phyloP scores from a whole-genome alignment of 2,797 vertebrate species.

The Chiroxiphia lanceolata region DNA sequence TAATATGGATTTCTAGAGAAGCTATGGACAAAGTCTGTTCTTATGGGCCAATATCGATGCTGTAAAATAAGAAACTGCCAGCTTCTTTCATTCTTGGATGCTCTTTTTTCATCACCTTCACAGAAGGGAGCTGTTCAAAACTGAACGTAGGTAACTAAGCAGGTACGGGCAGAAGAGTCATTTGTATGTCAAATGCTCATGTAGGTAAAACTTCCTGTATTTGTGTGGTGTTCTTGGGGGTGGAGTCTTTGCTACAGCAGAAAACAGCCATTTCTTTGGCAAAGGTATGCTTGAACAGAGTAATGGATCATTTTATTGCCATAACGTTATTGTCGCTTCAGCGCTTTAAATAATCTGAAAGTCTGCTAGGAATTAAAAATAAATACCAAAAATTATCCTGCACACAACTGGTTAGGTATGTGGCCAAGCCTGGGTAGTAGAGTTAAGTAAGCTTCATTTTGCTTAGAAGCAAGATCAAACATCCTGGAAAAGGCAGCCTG shows the following conservation, averaged over 20 bases:
- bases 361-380: background rate
- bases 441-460: background rate
- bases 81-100: background rate
- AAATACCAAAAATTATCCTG: background rate
- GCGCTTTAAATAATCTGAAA: background rate
- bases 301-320: background rate
- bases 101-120: background rate
- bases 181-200: background rate
- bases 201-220: background rate
- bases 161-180: background rate
- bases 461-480: background rate
- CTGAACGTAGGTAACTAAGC: background rate
- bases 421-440: background rate
- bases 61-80: background rate
- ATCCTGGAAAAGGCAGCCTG: background rate
- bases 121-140: background rate
- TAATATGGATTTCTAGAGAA: background rate
- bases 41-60: background rate
- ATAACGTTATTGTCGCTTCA: background rate
- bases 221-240: background rate
- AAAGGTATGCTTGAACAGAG: background rate
- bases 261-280: background rate
- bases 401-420: background rate
- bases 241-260: background rate
- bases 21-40: background rate